Base-by-base conservation (phyloP, 2,888 invertebrate species). In the Agriopis marginaria region DNA sequence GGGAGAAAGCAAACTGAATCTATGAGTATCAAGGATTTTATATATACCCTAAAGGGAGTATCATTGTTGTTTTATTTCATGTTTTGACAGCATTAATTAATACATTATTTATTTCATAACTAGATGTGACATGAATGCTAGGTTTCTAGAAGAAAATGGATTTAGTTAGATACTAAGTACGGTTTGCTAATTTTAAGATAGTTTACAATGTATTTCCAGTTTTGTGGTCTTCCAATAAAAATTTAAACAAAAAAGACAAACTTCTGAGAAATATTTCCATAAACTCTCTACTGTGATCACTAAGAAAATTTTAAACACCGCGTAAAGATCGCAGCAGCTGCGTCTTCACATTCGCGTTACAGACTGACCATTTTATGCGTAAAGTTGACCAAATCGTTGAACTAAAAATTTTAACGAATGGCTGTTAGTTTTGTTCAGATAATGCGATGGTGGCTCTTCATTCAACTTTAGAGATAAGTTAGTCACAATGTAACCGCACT, bases 261-360 rank as follows among this genome's bases (percentile, higher is more conserved):
- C 1, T 14, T 55, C 40, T 42, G 14, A 55, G 42, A 42, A 55
- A 55, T 42, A 42, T 56, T 42, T 42, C 10, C 17, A 9, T 6
- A 10, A 51, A 51, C n/a, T 32, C 39, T 2, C 39, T 14, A 0
- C 40, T 40, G 40, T 14, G 55, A 56, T 56, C 42, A 14, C 23
- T 39, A 12, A 55, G 42, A 56, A n/a, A 11, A 10, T 62, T 53
- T 23, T 49, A 64, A 54, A 56, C 3, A n/a, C 7, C 51, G 8
- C 12, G 74, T 81, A 83, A 83, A 79, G 73, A 81, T 74, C 76
- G 75, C 88, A 90, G 75, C 88, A 90, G 91, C 91, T 90, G 92
- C 82, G 89, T 87, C 88, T 86, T 84, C 86, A 86, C 86, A 84
- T 90, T 63, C 5, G 44, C 60, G 53, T 53, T 59, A 45, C 40